Base-by-base conservation (phyloP, 2,797 vertebrate species). In the Schizopygopsis pylzovi region DNA sequence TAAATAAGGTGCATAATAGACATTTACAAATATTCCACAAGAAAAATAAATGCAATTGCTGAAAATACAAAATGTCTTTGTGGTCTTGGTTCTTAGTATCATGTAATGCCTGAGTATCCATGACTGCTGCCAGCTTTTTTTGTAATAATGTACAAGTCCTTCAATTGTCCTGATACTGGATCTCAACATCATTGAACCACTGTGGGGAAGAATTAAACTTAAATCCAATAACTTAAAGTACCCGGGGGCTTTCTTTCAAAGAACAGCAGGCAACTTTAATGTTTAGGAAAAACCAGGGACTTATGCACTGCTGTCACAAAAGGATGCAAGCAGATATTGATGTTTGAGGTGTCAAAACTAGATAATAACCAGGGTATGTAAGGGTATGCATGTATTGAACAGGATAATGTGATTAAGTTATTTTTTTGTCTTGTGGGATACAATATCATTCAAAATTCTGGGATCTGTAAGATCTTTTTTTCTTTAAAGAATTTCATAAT, bases 201-300 rank as follows among this genome's bases (percentile, higher is more conserved):
- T 8, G 18, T 56, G 20, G 33, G 49, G 33, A 77, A 37, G 12
- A 76, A 13, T 28, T 22, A 12, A 20, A 76, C 12, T 37, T 22
- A n/a, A 52, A 82, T 28, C 49, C 80, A 82, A 28, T 16, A 82
- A 72, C 16, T 41, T 41, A 43, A 54, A 59, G 52, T 18, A 59
- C 22, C 67, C 4, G 0, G 4, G 12, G 49, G 15, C 39, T 45
- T 61, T 71, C 28, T 47, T 59, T 61, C 49, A 70, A 37, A 47
- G n/a, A 73, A 61, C 81, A 61, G 41, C 11, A 10, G 18, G 41
- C 41, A 45, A 47, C 71, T 63, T 39, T 10, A 16, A 33, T 37
- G 41, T 72, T 45, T 6, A 47, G 70, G 54, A 72, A 11, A 82
- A 56, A 82, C 68, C 10, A 82, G 67, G 25, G 45, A 41, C 49